Conservation (phyloP, 2,113 vertebrate genomes). For the Acinonyx jubatus region DNA sequence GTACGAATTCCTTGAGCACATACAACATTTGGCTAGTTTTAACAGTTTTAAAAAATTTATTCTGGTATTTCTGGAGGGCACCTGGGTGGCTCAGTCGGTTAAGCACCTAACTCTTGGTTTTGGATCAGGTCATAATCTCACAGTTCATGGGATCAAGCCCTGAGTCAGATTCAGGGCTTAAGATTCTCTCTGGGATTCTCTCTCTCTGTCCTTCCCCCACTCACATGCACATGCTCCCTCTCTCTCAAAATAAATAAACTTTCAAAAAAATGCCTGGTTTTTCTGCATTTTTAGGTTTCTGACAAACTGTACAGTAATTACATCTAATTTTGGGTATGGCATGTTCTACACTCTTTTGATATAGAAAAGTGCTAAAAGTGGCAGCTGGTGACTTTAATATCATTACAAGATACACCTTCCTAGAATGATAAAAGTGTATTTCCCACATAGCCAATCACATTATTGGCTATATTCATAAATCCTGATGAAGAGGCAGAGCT, state of each 20-base stretch:
- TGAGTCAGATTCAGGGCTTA: too few species aligned
- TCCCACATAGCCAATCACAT: not conserved
- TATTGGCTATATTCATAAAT: not conserved
- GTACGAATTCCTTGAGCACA: not conserved
- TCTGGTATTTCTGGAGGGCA: too few species aligned
- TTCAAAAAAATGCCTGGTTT: not conserved
- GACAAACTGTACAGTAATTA: not conserved
- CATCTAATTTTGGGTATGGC: not conserved
- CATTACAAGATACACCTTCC: not conserved
- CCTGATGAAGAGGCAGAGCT: not conserved
- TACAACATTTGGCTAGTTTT: conserved; percentile 2
- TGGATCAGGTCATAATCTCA: too few species aligned
- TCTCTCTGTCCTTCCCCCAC: too few species aligned
- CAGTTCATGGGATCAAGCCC: too few species aligned
- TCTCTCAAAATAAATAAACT: too few species aligned
- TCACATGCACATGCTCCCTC: too few species aligned
- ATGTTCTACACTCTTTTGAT: conserved; percentile 25
- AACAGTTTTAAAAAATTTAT: not conserved
- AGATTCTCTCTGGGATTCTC: too few species aligned
- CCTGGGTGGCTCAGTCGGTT: too few species aligned
- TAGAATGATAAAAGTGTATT: not conserved
- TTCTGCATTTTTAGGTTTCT: conserved; percentile 16
- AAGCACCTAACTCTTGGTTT: too few species aligned
- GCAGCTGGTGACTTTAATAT: not conserved
- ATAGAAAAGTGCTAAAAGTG: not conserved